Conservation (phyloP, 2,888 invertebrate species). For the Apotomis capreana region DNA sequence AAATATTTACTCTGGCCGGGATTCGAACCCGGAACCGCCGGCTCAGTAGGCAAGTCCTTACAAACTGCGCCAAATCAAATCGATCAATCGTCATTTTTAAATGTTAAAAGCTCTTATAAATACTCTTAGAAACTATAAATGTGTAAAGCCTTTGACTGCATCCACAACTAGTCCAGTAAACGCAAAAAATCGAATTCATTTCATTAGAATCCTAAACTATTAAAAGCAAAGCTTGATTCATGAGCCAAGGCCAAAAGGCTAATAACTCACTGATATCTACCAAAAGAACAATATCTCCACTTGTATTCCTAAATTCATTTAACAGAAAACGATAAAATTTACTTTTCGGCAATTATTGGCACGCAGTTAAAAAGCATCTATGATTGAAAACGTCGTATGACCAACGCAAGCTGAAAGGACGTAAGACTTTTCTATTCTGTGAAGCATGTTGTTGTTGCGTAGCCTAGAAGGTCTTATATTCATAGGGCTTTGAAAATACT, state of each 20-base stretch:
- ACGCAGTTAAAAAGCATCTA: slow-evolving; percentile 13
- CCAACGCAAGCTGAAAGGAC: neutral
- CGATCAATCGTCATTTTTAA: no score
- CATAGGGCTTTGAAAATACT: neutral
- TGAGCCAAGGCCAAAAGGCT: slow-evolving; percentile 6
- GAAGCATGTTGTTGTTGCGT: neutral
- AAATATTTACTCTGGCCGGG: no score
- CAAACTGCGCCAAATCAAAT: no score
- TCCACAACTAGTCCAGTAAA: neutral
- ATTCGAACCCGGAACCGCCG: no score
- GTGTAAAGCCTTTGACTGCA: no score
- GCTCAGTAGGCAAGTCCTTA: no score
- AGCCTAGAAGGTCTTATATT: neutral
- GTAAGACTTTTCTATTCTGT: neutral
- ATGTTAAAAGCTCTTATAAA: no score
- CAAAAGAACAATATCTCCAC: slow-evolving; percentile 30
- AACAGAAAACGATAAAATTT: slow-evolving; percentile 28
- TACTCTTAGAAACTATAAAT: no score
- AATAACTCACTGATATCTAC: slow-evolving; percentile 20
- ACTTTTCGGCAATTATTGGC: slow-evolving; percentile 35
- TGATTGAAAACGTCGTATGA: neutral
- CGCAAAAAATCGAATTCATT: neutral
- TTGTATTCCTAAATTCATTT: slow-evolving; percentile 39
- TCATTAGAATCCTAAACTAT: slow-evolving; percentile 15
- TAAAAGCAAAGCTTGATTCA: slow-evolving; percentile 13